These are phyloP conservation scores for Actinia tenebrosa DNA, from an alignment of 64 coral and sea anemone genomes.

Conservation along the genomic window DNA sequence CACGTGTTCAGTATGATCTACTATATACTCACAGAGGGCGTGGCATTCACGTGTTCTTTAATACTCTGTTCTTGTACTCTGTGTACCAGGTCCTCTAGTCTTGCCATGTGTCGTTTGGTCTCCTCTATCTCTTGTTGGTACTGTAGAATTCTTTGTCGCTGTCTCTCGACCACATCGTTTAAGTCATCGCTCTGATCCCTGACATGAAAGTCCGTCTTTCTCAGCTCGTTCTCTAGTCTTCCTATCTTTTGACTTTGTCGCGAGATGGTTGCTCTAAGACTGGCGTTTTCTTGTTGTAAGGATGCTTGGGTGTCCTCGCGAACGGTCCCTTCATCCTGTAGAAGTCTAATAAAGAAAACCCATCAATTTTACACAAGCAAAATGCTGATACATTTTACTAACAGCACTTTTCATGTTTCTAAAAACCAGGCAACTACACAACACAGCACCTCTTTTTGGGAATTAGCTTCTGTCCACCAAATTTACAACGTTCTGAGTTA, in stretches of 20 bases:
- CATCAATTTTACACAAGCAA: no score
- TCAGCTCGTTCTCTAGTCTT: slow-evolving; percentile 80
- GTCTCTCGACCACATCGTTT: slow-evolving; percentile 73
- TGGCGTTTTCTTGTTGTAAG: slow-evolving; percentile 85
- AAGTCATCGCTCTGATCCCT: slow-evolving; percentile 65
- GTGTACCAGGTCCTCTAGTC: slow-evolving; percentile 91
- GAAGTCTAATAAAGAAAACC: slow-evolving; percentile 43
- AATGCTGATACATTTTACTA: no score
- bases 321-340: slow-evolving; percentile 73
- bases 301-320: slow-evolving; percentile 70
- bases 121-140: slow-evolving; percentile 94
- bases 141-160: slow-evolving; percentile 77
- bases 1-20: no score
- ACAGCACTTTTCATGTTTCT: no score
- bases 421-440: no score
- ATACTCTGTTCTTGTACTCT: slow-evolving; percentile 94
- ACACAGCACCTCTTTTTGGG: no score
- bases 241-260: slow-evolving; percentile 99
- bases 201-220: slow-evolving; percentile 57
- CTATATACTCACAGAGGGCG: slow-evolving; percentile 62
- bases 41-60: slow-evolving; percentile 79
- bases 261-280: slow-evolving; percentile 81
- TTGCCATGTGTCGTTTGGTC: slow-evolving; percentile 82
- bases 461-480: no score
- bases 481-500: no score